Percentiles rank a stretch among this genome's conserved stretches.
phyloP scores from a whole-genome alignment of 92 coral and sea anemone genomes.

The Galaxea fascicularis region DNA sequence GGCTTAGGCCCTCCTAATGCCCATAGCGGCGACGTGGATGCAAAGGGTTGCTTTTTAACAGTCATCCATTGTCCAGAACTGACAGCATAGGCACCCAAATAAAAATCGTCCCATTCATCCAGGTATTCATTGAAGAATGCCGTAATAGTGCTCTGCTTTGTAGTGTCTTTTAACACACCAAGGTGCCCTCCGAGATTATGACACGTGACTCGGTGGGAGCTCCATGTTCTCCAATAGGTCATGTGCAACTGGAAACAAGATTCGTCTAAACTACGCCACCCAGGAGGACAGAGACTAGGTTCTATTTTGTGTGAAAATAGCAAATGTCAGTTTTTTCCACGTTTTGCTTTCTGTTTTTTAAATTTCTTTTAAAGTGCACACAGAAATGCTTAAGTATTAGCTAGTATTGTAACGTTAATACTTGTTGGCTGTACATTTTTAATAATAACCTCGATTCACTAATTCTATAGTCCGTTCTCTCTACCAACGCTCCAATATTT shows the following conservation, averaged over 20 bases:
- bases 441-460: too few relatives aligned
- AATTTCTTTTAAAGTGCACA: too few relatives aligned
- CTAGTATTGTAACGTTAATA: too few relatives aligned
- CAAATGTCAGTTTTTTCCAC: too few relatives aligned
- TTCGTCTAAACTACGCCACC: conserved; percentile 3
- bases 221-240: background rate
- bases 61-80: conserved; percentile 17
- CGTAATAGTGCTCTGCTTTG: background rate
- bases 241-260: conserved; percentile 10
- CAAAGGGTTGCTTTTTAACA: background rate
- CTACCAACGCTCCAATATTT: too few relatives aligned
- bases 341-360: too few relatives aligned
- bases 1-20: conserved; percentile 64
- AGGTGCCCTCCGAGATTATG: conserved; percentile 2
- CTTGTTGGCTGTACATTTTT: too few relatives aligned
- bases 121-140: background rate
- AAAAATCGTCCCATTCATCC: background rate
- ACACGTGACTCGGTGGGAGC: background rate
- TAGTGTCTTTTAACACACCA: background rate
- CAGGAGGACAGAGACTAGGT: conserved; percentile 14
- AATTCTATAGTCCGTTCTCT: too few relatives aligned
- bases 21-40: conserved; percentile 29
- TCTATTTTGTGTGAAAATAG: background rate
- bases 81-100: background rate
- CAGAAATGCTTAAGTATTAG: too few relatives aligned